phyloP scores from a whole-genome alignment of 2,113 vertebrate genomes.

The Corythaeola cristata region DNA sequence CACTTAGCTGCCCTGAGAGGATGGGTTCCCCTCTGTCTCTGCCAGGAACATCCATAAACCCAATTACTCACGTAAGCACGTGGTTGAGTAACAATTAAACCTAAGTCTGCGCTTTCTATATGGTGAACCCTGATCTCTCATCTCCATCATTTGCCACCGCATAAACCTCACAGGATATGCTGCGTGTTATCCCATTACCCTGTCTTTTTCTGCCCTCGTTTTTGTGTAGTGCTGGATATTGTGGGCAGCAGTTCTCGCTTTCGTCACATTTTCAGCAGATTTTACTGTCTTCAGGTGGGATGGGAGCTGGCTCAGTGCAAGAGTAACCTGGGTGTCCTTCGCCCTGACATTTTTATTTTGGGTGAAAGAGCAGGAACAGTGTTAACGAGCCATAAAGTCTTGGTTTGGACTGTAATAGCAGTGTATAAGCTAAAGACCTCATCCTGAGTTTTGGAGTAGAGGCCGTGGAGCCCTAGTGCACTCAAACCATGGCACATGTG shows the following conservation, averaged over 20 bases:
- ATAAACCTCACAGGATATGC: background rate
- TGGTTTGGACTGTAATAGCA: background rate
- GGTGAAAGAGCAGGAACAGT: background rate
- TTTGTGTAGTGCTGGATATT: background rate
- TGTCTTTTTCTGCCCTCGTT: background rate
- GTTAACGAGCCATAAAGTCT: background rate
- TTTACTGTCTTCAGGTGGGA: background rate
- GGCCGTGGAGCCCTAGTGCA: background rate
- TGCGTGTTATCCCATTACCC: background rate
- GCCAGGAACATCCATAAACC: conserved; percentile 45
- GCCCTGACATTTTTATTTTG: background rate
- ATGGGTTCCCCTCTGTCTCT: conserved; percentile 21
- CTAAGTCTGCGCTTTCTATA: background rate
- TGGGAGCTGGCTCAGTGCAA: background rate
- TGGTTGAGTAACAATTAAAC: conserved; percentile 46
- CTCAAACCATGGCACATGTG: rapidly evolving
- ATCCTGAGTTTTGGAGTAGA: background rate
- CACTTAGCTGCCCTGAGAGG: conserved; percentile 54
- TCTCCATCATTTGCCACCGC: background rate
- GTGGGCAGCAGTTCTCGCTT: background rate
- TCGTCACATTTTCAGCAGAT: background rate
- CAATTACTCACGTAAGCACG: background rate
- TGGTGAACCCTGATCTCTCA: background rate
- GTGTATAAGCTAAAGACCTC: background rate
- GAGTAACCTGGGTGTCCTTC: background rate